Base-by-base conservation (phyloP, 2,797 vertebrate genomes). In the Hoplostethus atlanticus region DNA sequence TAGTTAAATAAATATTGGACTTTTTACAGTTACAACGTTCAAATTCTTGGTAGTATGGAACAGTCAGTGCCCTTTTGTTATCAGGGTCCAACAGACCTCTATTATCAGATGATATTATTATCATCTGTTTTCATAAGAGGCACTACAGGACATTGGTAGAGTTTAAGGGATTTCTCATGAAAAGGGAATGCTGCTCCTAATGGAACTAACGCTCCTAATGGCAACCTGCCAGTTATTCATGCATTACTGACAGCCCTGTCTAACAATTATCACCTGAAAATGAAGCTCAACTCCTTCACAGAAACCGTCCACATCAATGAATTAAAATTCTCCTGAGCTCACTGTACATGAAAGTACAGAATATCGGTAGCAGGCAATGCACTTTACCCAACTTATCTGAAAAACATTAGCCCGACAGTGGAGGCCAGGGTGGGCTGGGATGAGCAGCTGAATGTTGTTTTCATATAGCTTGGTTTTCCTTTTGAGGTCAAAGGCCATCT, bases 51-150 rank as follows among this genome's bases (percentile, higher is more conserved):
- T 42, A 38, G 59, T 55, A 53, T 4, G 7, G 71, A 56, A 54
- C 61, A 17, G 65, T 76, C 61, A 34, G 57, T 48, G 56, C 4
- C n/a, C 2, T 28, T 51, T 52, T 57, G 75, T 89, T 90, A 91
- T 92, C 87, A 77, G 9, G 0, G 47, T 47, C 61, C 72, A 63
- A 28, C 87, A 90, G 79, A 69, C 71, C 9, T 25, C 64, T 44
- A 4, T 74, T 80, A 86, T 81, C 85, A 61, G 61, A 28, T 28
- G 28, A 28, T 2, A 28, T 28, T 28, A 28, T 28, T 40, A 21
- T 28, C 11, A 80, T 82, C 64, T 71, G 74, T 69, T 81, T 61
- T 76, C 72, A 71, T 55, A 84, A 69, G 54, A 59, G 57, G 28
- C n/a, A 10, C 57, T 51, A 50, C 34, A 67, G 52, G 17, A 77